Conservation (phyloP, 2,888 invertebrate genomes). For the Anodontia alba region DNA sequence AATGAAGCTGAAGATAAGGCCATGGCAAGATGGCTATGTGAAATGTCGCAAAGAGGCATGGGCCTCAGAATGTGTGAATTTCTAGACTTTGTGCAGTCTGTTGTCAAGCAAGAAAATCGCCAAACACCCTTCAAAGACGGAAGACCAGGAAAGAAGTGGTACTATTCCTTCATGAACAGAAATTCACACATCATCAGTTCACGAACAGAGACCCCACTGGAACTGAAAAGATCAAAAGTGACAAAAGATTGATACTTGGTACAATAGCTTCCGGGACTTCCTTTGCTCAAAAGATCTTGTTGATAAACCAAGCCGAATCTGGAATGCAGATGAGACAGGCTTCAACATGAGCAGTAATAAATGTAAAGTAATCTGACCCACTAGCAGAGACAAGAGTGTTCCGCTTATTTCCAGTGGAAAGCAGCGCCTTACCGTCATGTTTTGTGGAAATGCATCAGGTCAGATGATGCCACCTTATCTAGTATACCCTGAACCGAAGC, state of each 20-base stretch:
- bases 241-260: slow-evolving; percentile 46
- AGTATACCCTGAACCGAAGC: slow-evolving; percentile 47
- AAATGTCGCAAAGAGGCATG: slow-evolving; percentile 44
- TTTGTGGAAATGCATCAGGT: slow-evolving; percentile 40
- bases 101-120: slow-evolving; percentile 44
- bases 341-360: slow-evolving; percentile 49
- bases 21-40: slow-evolving; percentile 34
- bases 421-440: slow-evolving; percentile 44
- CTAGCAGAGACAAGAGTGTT: slow-evolving; percentile 25
- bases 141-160: slow-evolving; percentile 21
- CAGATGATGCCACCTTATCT: slow-evolving; percentile 45
- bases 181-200: slow-evolving; percentile 30
- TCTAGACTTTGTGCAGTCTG: slow-evolving; percentile 39
- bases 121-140: slow-evolving; percentile 41
- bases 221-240: slow-evolving; percentile 20
- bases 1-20: slow-evolving; percentile 30
- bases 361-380: slow-evolving; percentile 39
- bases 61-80: slow-evolving; percentile 36
- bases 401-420: slow-evolving; percentile 45
- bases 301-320: slow-evolving; percentile 36
- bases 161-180: slow-evolving; percentile 32
- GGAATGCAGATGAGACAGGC: slow-evolving; percentile 55
- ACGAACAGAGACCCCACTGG: slow-evolving; percentile 29
- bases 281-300: slow-evolving; percentile 16
- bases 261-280: slow-evolving; percentile 40